phyloP scores from a whole-genome alignment of 2,888 invertebrate genomes.

The Lasiommata megera region DNA sequence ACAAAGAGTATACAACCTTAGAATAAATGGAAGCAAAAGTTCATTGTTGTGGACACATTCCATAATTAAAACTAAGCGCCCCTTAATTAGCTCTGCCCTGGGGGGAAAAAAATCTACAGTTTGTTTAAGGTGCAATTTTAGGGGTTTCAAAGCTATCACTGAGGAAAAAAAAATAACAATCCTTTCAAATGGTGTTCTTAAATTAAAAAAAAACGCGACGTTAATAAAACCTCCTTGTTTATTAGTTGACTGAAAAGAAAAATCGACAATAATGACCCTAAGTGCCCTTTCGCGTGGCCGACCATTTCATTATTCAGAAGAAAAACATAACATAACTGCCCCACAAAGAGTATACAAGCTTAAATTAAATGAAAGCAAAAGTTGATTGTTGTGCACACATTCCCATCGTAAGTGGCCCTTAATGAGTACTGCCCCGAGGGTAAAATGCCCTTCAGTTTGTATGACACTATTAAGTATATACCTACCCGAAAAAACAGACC shows the following conservation, averaged over 20 bases:
- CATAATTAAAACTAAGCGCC: slow-evolving; percentile 4
- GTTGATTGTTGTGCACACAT: slow-evolving; percentile 1
- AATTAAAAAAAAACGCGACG: no score
- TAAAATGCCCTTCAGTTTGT: neutral
- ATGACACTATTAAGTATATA: no score
- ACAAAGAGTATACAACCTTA: neutral
- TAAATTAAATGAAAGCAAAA: slow-evolving; percentile 4
- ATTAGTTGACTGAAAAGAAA: no score
- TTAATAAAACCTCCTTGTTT: no score
- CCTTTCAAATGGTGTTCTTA: no score
- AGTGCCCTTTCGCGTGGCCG: neutral
- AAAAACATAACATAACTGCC: neutral
- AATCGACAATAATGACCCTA: neutral
- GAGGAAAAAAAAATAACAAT: no score
- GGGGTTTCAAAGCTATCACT: no score
- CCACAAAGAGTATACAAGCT: neutral
- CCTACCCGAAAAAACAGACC: no score
- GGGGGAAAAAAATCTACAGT: neutral
- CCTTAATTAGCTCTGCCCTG: neutral
- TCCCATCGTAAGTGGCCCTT: slow-evolving; percentile 1
- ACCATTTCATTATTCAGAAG: neutral
- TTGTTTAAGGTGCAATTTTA: no score
- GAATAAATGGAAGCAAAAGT: slow-evolving; percentile 5
- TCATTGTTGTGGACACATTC: slow-evolving; percentile 1
- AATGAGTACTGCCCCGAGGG: neutral